Conservation (phyloP, 2,888 invertebrate species). For the Ectemnius cavifrons region DNA sequence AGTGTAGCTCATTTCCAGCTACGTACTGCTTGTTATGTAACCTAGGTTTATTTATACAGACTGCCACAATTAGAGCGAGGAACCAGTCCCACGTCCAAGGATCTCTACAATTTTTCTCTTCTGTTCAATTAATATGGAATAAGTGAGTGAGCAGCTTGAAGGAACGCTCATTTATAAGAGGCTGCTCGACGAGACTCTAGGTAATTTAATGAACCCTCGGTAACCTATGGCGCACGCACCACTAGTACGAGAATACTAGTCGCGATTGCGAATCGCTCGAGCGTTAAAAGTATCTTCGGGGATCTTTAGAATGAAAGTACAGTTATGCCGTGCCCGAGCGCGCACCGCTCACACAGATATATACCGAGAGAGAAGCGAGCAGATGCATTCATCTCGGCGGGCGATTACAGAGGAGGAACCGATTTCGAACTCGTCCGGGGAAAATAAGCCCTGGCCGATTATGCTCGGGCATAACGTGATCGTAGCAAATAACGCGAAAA, state of each 20-base stretch:
- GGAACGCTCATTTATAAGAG: slow-evolving; percentile 48
- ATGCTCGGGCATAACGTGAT: slow-evolving; percentile 1
- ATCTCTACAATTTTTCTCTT: too few relatives aligned
- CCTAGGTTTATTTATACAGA: too few relatives aligned
- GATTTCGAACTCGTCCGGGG: slow-evolving; percentile 15
- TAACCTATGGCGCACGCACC: slow-evolving; percentile 15
- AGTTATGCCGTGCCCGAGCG: slow-evolving; percentile 48
- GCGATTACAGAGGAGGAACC: slow-evolving; percentile 34
- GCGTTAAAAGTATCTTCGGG: slow-evolving; percentile 60
- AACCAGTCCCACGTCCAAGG: too few relatives aligned
- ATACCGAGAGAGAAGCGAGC: slow-evolving; percentile 14
- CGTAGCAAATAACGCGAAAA: slow-evolving; percentile 10
- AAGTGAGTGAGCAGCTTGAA: slow-evolving; percentile 30
- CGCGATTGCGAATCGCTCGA: slow-evolving; percentile 55
- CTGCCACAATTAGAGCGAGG: too few relatives aligned
- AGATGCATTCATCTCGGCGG: slow-evolving; percentile 36
- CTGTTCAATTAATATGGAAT: slow-evolving; percentile 16
- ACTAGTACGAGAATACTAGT: slow-evolving; percentile 37
- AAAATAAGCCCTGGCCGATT: slow-evolving; percentile 22
- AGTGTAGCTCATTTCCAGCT: too few relatives aligned
- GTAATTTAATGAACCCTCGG: slow-evolving; percentile 45
- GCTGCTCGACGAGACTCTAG: slow-evolving; percentile 36
- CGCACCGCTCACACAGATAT: slow-evolving; percentile 16
- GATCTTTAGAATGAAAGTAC: slow-evolving; percentile 57
- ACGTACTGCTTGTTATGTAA: too few relatives aligned